Percentiles rank a stretch among this genome's conserved stretches.
phyloP scores from a whole-genome alignment of 64 coral and sea anemone genomes.

The Astreopora myriophthalma region DNA sequence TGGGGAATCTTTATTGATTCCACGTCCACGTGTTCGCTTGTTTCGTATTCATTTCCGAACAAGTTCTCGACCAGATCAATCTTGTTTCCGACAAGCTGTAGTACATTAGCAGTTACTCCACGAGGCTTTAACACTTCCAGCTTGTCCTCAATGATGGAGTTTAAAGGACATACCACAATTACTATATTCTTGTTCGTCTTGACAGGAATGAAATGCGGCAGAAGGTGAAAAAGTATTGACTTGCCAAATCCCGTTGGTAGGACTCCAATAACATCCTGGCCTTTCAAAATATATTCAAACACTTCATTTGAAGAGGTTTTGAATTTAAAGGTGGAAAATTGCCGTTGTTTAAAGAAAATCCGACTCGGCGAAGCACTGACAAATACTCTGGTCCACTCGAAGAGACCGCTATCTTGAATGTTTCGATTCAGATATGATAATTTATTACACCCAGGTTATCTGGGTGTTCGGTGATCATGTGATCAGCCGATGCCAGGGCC shows the following conservation, averaged over 20 bases:
- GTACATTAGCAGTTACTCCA: neutral
- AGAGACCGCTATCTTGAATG: neutral
- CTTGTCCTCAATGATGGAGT: neutral
- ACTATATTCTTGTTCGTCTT: neutral
- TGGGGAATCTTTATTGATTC: slow-evolving; percentile 1
- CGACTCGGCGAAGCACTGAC: neutral
- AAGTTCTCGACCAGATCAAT: neutral
- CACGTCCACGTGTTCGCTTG: neutral
- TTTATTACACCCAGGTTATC: slow-evolving; percentile 33
- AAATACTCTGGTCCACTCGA: neutral
- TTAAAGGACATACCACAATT: neutral
- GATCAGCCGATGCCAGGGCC: slow-evolving; percentile 57
- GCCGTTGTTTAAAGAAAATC: neutral
- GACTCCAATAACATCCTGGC: slow-evolving; percentile 43
- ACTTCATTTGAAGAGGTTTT: slow-evolving; percentile 49
- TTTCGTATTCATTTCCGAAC: neutral
- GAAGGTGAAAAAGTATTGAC: slow-evolving; percentile 1
- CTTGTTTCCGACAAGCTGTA: neutral
- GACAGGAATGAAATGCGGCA: slow-evolving; percentile 20
- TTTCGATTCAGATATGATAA: neutral
- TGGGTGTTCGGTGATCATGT: slow-evolving; percentile 35
- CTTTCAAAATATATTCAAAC: slow-evolving; percentile 29
- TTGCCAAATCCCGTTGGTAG: slow-evolving; percentile 41
- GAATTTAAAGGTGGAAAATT: neutral
- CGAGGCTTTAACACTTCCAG: neutral